Percentiles rank a stretch among this genome's conserved stretches.
Evolutionary conservation across 2,113 vertebrate genomes (phyloP).

Genomic region (Esox niger): DNA sequence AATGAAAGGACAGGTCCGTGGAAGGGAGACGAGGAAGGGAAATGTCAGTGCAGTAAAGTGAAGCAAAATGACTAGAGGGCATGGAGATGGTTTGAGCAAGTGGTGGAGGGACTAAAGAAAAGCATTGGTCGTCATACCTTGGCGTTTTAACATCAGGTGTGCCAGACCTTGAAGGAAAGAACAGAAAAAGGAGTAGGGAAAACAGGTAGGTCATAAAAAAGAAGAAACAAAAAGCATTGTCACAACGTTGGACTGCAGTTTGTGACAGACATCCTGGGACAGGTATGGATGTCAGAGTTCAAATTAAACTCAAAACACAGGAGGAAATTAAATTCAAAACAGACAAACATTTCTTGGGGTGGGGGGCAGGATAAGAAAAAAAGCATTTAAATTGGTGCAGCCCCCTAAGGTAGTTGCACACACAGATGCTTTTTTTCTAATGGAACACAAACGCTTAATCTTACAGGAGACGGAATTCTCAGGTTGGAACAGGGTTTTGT

Average conservation of each 20-base stretch:
- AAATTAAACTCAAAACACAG: constrained; percentile 62
- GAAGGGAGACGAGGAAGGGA: constrained; percentile 59
- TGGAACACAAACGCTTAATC: constrained; percentile 79
- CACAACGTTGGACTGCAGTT: constrained; percentile 85
- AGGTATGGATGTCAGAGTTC: constrained; percentile 77
- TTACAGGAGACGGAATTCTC: constrained; percentile 72
- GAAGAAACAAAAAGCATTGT: constrained; percentile 77
- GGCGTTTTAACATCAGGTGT: constrained; percentile 83
- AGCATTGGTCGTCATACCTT: constrained; percentile 79
- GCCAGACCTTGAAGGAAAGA: constrained; percentile 85
- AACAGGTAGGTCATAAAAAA: constrained; percentile 83
- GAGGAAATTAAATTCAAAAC: constrained; percentile 64
- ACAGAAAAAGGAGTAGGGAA: constrained; percentile 80
- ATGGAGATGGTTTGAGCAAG: constrained; percentile 53
- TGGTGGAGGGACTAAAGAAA: constrained; percentile 69
- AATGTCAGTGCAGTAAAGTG: constrained; percentile 68
- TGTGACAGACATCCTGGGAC: constrained; percentile 84
- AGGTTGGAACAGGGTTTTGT: constrained; percentile 18
- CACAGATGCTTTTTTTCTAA: constrained; percentile 81
- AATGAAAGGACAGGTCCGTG: constrained; percentile 59
- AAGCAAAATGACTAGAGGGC: constrained; percentile 56
- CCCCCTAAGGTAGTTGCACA: constrained; percentile 70
- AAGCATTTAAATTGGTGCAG: constrained; percentile 79
- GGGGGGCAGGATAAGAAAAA: constrained; percentile 69
- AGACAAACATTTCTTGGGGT: constrained; percentile 64